Evolutionary conservation across 2,888 invertebrate genomes (phyloP), one percentile per base, ranked within the genome.

Genomic region (Malthinus flaveolus): DNA sequence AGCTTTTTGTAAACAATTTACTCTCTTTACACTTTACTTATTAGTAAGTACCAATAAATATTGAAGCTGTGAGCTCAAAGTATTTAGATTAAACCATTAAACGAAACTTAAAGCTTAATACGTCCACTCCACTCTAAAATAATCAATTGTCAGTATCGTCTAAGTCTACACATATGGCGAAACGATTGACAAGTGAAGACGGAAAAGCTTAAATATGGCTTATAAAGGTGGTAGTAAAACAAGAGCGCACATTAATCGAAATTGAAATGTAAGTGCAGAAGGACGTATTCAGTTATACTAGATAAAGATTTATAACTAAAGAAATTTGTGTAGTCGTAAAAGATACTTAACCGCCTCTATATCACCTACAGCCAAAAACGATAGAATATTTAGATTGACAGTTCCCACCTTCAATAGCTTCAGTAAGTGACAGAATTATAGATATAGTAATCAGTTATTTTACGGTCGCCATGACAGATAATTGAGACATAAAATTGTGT

Each of bases 401-500:
- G 57, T 59, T 62, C 60, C 49, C 59, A 52, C 44, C 50, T 42
- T 47, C 42, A 63, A 62, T 62, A 55, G 55, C 51, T 37, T 49
- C 31, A 8, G 47, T 56, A 62, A 61, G 62, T 59, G 48, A 49
- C 48, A 55, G 55, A 64, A 64, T 61, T 62, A 62, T 62, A 59
- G 66, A 63, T 59, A 63, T 59, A 61, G 60, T 66, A 66, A 66
- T 63, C 60, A 59, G 60, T 49, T 58, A 47, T 61, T 66, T 61
- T 64, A 58, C 60, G 60, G 62, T 51, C 62, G 59, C 59, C 59
- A 53, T 59, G 65, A 61, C 66, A 59, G 63, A 59, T 68, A 70
- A 70, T 70, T 70, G 70, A 70, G 68, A 68, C 68, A 68, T 68
- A 73, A 73, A 73, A 72, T 70, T 70, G 65, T 68, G 69, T 73